Conservation (phyloP, 2,113 vertebrate genomes). For the Cynoglossus semilaevis region DNA sequence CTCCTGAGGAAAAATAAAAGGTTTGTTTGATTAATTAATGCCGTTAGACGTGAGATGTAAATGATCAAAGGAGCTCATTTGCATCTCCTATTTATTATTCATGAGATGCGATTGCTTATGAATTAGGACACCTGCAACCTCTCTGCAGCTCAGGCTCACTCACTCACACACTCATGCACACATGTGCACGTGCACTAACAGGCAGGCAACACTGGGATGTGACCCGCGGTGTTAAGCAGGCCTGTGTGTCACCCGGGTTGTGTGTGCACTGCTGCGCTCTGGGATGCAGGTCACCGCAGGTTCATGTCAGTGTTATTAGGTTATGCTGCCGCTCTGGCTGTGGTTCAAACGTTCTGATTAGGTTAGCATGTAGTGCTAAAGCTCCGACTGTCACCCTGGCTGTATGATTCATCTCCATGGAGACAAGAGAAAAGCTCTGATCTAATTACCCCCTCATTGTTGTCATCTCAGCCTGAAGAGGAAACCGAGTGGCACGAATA, state of each 20-base stretch:
- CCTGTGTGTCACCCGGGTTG: slow-evolving; percentile 45
- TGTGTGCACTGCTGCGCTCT: slow-evolving; percentile 41
- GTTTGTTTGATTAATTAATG: slow-evolving; percentile 79
- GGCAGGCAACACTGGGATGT: too few species aligned
- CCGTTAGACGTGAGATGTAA: slow-evolving; percentile 71
- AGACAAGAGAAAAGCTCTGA: slow-evolving; percentile 71
- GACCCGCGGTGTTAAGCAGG: slow-evolving; percentile 64
- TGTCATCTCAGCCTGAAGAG: slow-evolving; percentile 59
- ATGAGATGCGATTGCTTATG: slow-evolving; percentile 65
- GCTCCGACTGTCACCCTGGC: slow-evolving; percentile 69
- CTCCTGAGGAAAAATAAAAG: slow-evolving; percentile 67
- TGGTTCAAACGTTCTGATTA: slow-evolving; percentile 71
- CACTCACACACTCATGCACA: slow-evolving; percentile 13
- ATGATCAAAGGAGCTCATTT: slow-evolving; percentile 74
- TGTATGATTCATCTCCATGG: slow-evolving; percentile 77
- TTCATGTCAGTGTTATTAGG: slow-evolving; percentile 67
- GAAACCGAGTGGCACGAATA: slow-evolving; percentile 40
- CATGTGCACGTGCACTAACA: not conserved
- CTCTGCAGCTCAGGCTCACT: too few species aligned
- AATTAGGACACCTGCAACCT: slow-evolving; percentile 68
- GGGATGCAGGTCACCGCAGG: slow-evolving; percentile 65
- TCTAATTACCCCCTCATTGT: slow-evolving; percentile 68
- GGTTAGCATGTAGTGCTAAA: slow-evolving; percentile 64
- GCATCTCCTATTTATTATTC: slow-evolving; percentile 71
- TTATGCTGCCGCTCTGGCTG: slow-evolving; percentile 60